A percentile compares a stretch with the other conserved stretches of the same genome.
phyloP scores from a whole-genome alignment of 37 sponge, comb jelly and placozoan species.

The Chondrosia reniformis region DNA sequence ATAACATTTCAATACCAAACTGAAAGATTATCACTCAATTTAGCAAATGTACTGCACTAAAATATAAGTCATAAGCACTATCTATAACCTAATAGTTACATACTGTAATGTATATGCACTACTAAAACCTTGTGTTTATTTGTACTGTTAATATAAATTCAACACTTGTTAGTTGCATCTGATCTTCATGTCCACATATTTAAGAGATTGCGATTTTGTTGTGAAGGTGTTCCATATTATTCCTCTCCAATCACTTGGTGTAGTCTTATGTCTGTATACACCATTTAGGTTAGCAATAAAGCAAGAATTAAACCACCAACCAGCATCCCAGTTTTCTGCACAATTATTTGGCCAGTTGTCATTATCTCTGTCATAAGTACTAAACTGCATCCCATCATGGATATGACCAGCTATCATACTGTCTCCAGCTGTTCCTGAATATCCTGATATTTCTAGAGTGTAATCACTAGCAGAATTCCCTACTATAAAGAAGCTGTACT shows the following conservation, averaged over 20 bases:
- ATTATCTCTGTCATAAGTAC: constrained; percentile 31
- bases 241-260: not conserved
- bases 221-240: not conserved
- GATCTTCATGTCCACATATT: constrained; percentile 12
- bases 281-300: not conserved
- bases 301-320: constrained; percentile 13
- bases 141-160: no score
- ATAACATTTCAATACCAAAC: no score
- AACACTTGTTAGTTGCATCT: no score
- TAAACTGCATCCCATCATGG: constrained; percentile 4
- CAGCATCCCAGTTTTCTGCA: not conserved
- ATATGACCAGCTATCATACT: not conserved
- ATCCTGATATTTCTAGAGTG: constrained; percentile 19
- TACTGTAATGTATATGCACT: no score
- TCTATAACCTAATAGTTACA: no score
- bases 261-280: not conserved
- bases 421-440: constrained; percentile 7
- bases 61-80: no score
- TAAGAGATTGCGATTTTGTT: not conserved
- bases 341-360: not conserved
- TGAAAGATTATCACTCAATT: no score
- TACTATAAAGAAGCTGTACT: constrained; percentile 20
- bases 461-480: constrained; percentile 8
- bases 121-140: no score
- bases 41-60: no score